A percentile compares a stretch with the other conserved stretches of the same genome.
Conservation (phyloP, 2,797 vertebrate species). For the Mormyrus proboscirostris region DNA sequence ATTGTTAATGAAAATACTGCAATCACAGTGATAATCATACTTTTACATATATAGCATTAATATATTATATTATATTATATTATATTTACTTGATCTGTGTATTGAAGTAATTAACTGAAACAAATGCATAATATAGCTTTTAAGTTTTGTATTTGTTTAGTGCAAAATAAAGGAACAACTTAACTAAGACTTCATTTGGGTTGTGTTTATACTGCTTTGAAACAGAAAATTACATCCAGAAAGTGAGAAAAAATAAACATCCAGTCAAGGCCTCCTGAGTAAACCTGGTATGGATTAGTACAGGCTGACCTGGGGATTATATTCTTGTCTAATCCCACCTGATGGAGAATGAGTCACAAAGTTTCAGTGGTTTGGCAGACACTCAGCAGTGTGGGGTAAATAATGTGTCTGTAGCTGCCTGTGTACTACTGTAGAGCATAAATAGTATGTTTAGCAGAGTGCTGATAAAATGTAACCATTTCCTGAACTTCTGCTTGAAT, state of each 20-base stretch:
- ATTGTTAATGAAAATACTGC: too few species aligned
- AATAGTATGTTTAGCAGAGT: not conserved
- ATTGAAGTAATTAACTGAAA: not conserved
- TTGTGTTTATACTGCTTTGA: not conserved
- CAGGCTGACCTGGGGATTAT: not conserved
- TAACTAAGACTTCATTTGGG: not conserved
- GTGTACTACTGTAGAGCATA: not conserved
- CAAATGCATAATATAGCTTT: not conserved
- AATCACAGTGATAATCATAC: too few species aligned
- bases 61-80: not conserved
- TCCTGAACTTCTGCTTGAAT: not conserved
- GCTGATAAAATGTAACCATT: not conserved
- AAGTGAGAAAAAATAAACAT: not conserved
- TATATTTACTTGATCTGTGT: not conserved
- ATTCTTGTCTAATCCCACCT: not conserved
- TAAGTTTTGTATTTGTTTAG: not conserved
- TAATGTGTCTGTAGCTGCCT: not conserved
- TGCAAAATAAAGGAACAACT: not conserved
- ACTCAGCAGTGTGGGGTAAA: constrained; percentile 25
- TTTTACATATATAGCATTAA: not conserved
- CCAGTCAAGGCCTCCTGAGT: not conserved
- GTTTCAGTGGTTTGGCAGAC: not conserved
- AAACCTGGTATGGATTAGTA: constrained; percentile 6
- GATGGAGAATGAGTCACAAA: constrained; percentile 4
- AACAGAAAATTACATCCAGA: not conserved